Evolutionary conservation across 2,113 vertebrate genomes (phyloP).

Genomic region (Mola mola): DNA sequence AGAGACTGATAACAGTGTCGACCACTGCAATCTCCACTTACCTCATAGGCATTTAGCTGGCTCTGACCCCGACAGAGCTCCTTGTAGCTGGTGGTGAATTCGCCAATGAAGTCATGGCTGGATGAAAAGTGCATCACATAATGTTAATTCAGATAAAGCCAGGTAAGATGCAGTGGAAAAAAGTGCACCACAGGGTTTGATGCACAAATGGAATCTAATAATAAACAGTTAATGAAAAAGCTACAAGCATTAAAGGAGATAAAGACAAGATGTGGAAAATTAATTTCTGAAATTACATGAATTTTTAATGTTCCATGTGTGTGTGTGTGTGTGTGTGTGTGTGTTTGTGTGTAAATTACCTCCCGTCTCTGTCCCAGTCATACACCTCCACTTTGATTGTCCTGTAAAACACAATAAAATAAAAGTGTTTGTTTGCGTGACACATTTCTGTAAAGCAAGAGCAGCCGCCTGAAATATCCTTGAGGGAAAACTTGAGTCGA

Average conservation of each 20-base stretch:
- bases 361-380: slow-evolving; percentile 95
- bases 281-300: not conserved
- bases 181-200: not conserved
- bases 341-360: slow-evolving; percentile 75
- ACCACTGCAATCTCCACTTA: slow-evolving; percentile 72
- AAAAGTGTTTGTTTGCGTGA: not conserved
- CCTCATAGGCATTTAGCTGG: slow-evolving; percentile 91
- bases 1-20: not conserved
- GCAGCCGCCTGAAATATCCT: not conserved
- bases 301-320: slow-evolving; percentile 9
- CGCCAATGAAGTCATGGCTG: slow-evolving; percentile 97
- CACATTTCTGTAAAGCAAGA: not conserved
- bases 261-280: not conserved
- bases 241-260: not conserved
- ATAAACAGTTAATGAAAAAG: not conserved
- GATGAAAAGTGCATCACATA: slow-evolving; percentile 15
- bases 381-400: slow-evolving; percentile 94
- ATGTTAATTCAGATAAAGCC: not conserved
- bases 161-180: not conserved
- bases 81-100: slow-evolving; percentile 94
- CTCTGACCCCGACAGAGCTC: slow-evolving; percentile 90
- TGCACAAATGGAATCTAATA: not conserved
- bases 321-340: slow-evolving; percentile 10
- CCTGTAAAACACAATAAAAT: slow-evolving; percentile 78
- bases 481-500: not conserved